A percentile compares a stretch with the other conserved stretches of the same genome.
Evolutionary conservation across 2,888 invertebrate species (phyloP).

Genomic region (Drosophila paracracens): DNA sequence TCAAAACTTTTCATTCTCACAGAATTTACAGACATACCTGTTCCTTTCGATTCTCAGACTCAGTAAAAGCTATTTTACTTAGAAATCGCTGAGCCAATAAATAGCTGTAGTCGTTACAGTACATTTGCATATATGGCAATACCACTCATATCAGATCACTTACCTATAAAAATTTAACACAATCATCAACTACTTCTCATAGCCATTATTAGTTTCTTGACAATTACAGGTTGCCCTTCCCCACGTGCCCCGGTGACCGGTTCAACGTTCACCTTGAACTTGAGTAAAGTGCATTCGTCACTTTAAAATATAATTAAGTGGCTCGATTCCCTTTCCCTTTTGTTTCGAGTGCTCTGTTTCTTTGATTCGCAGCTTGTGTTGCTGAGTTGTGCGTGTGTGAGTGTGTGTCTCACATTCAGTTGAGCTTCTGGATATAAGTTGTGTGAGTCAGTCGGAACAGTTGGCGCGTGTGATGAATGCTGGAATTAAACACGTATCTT

Average conservation of each 20-base stretch:
- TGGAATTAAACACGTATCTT: constrained; percentile 37
- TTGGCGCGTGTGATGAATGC: constrained; percentile 61
- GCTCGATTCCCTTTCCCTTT: constrained; percentile 59
- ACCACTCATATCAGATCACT: constrained; percentile 8
- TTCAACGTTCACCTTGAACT: constrained; percentile 61
- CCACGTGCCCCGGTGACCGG: constrained; percentile 13
- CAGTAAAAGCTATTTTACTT: background rate
- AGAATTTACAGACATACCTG: background rate
- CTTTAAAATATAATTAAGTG: constrained; percentile 14
- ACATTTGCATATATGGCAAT: background rate
- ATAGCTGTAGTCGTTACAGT: background rate
- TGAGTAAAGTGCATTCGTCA: constrained; percentile 43
- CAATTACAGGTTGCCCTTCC: constrained; percentile 17
- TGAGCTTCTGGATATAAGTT: constrained; percentile 39
- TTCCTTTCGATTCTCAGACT: background rate
- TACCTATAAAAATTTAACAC: constrained; percentile 2
- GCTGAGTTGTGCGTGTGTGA: constrained; percentile 25
- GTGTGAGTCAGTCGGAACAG: constrained; percentile 43
- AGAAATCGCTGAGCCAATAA: too few species aligned
- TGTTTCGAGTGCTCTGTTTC: constrained; percentile 20
- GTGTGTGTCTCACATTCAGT: constrained; percentile 7
- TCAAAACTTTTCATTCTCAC: background rate
- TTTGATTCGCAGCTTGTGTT: constrained; percentile 13
- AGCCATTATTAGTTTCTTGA: constrained; percentile 13
- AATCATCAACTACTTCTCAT: constrained; percentile 13